These are phyloP conservation scores for Drosophila fulvimacula DNA, from an alignment of 2,888 invertebrate species.

Conservation along the genomic window DNA sequence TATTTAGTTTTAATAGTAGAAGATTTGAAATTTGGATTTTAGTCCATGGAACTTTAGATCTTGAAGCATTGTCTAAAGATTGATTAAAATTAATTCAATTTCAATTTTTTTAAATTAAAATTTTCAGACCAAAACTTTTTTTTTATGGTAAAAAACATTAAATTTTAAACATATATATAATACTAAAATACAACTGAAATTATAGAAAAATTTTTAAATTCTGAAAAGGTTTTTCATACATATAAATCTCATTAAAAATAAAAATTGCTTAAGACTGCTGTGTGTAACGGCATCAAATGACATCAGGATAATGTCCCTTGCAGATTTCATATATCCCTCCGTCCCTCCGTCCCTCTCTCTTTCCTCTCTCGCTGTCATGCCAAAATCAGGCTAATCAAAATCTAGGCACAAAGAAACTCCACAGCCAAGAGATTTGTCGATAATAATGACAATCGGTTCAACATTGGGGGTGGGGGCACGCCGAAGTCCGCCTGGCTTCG, in stretches of 20 bases:
- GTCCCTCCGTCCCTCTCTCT: background rate
- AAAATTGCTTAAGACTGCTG: background rate
- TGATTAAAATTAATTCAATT: no score
- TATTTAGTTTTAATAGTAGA: no score
- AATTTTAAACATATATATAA: no score
- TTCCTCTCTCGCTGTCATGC: background rate
- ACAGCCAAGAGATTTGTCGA: conserved; percentile 15
- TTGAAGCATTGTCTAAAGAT: no score
- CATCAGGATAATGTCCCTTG: background rate
- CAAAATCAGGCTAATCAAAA: conserved; percentile 19
- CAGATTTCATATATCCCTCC: background rate
- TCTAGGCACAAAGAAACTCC: conserved; percentile 2
- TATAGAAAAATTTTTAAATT: background rate
- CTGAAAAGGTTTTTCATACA: background rate
- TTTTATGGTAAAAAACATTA: no score
- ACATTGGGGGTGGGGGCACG: background rate
- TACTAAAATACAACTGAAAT: background rate
- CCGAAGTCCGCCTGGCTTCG: background rate
- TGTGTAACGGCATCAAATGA: background rate
- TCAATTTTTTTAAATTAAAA: no score
- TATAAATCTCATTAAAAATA: background rate
- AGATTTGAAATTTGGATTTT: no score
- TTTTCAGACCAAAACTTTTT: no score
- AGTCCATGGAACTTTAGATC: no score
- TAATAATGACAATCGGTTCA: conserved; percentile 30